phyloP scores from a whole-genome alignment of 2,888 invertebrate species.

The Tenthredo scrophulariae region DNA sequence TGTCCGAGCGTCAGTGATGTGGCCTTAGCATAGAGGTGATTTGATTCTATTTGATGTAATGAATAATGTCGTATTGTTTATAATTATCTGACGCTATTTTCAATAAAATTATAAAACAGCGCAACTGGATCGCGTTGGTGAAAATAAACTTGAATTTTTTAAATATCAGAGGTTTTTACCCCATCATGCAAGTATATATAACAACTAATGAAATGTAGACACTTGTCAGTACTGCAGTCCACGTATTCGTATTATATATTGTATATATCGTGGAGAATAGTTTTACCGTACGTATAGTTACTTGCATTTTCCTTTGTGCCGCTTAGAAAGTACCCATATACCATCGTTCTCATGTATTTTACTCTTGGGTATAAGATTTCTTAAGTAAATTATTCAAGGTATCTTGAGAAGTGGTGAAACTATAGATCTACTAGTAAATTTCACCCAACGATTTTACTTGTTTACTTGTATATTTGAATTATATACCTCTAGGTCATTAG shows the following conservation, averaged over 20 bases:
- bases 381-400: conserved; percentile 37
- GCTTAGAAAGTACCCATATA: conserved; percentile 40
- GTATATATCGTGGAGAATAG: neutral
- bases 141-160: neutral
- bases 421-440: neutral
- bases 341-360: conserved; percentile 2
- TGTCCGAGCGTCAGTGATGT: neutral
- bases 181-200: neutral
- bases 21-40: neutral
- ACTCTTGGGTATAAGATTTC: conserved; percentile 28
- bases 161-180: neutral
- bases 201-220: neutral
- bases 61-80: neutral
- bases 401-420: conserved; percentile 30
- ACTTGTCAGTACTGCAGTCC: neutral
- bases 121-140: neutral
- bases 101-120: neutral
- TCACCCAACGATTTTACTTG: conserved; percentile 21
- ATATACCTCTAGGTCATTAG: neutral
- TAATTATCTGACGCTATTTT: neutral
- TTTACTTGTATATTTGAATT: neutral
- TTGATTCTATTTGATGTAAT: neutral
- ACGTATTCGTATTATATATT: neutral
- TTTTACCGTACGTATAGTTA: conserved; percentile 9
- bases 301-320: conserved; percentile 47